Evolutionary conservation across 2,888 invertebrate species (phyloP).

Genomic region (Heliconius ethilla): DNA sequence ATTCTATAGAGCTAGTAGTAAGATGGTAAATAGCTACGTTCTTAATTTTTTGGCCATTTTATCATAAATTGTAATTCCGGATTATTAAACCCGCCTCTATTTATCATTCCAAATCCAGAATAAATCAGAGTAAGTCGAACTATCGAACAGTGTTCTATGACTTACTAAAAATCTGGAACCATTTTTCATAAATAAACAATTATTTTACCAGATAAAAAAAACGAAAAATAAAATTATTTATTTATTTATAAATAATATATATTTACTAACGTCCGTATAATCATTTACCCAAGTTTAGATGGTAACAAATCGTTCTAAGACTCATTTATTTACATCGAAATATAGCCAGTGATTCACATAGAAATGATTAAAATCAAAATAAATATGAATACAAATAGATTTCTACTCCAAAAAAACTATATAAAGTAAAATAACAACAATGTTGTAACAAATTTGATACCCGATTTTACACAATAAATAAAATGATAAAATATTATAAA

Average conservation of each 20-base stretch:
- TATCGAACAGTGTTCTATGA: background rate
- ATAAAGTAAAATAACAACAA: slow-evolving; percentile 32
- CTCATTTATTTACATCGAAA: slow-evolving; percentile 49
- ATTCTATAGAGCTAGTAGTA: too few species aligned
- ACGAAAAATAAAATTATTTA: slow-evolving; percentile 52
- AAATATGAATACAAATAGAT: slow-evolving; percentile 48
- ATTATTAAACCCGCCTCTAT: too few species aligned
- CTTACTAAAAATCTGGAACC: background rate
- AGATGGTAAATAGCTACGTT: too few species aligned
- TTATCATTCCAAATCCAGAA: too few species aligned
- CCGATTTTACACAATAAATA: background rate
- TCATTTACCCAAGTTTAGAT: slow-evolving; percentile 58
- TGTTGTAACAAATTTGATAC: slow-evolving; percentile 9
- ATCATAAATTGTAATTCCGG: too few species aligned
- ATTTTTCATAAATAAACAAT: background rate
- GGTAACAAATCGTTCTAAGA: slow-evolving; percentile 51
- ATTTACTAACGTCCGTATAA: slow-evolving; percentile 69
- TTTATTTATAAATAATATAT: slow-evolving; percentile 71
- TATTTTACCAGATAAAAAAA: slow-evolving; percentile 2
- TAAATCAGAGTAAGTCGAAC: too few species aligned
- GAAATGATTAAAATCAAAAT: slow-evolving; percentile 37
- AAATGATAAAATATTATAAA: background rate
- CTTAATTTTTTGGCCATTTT: too few species aligned
- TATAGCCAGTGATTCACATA: slow-evolving; percentile 37
- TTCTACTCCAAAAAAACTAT: slow-evolving; percentile 48